Conservation (phyloP, 1,140 invertebrate genomes). For the Cardiocondyla obscurior region DNA sequence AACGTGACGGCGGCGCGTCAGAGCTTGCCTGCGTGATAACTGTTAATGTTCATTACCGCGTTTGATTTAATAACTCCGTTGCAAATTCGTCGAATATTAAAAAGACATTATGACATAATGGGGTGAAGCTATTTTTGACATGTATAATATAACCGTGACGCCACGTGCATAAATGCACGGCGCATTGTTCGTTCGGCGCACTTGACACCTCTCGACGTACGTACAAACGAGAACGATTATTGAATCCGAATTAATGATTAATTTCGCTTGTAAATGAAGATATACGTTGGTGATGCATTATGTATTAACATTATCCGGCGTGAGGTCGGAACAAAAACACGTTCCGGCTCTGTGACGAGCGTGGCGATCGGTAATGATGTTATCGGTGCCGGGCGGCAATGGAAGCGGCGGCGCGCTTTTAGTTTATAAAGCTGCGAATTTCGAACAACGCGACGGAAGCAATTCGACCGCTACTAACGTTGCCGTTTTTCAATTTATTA, state of each 20-base stretch:
- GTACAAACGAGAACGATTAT: constrained; percentile 52
- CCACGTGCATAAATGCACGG: constrained; percentile 30
- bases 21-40: constrained; percentile 12
- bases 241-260: constrained; percentile 57
- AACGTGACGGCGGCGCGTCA: constrained; percentile 5
- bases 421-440: constrained; percentile 46
- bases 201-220: constrained; percentile 53
- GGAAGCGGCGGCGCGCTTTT: constrained; percentile 18
- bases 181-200: constrained; percentile 29
- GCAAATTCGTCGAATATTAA: constrained; percentile 45
- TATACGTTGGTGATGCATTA: constrained; percentile 47
- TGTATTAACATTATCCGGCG: constrained; percentile 46
- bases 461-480: constrained; percentile 27
- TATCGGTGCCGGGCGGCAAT: constrained; percentile 6
- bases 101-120: constrained; percentile 46
- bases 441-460: constrained; percentile 43
- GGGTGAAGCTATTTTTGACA: constrained; percentile 38
- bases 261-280: constrained; percentile 57
- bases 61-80: constrained; percentile 47
- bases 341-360: constrained; percentile 42
- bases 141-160: constrained; percentile 24
- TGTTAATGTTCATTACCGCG: constrained; percentile 45
- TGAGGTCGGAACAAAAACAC: constrained; percentile 47
- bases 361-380: constrained; percentile 13
- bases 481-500: constrained; percentile 55